These are phyloP conservation scores for Apis mellifera DNA, from an alignment of 1,140 invertebrate genomes.

Conservation along the genomic window Amel_HAv3.1 CM009940.2:11480501-11481000, in stretches of 20 bases:
- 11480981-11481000: neutral
- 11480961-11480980: neutral
- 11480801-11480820: constrained; percentile 30
- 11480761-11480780: constrained; percentile 12
- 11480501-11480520: no score
- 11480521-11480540: no score
- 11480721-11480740: neutral
- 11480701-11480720: neutral
- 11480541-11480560: no score
- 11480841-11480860: constrained; percentile 14
- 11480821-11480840: constrained; percentile 45
- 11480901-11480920: neutral
- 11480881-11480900: constrained; percentile 9
- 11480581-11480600: neutral
- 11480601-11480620: neutral
- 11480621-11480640: neutral
- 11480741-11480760: neutral
- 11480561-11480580: no score
- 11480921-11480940: neutral
- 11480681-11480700: neutral
- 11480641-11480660: constrained; percentile 58
- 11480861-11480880: constrained; percentile 12
- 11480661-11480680: constrained; percentile 31
- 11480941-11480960: neutral
- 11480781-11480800: constrained; percentile 47